These are phyloP conservation scores for Yoshiicerus persimilis DNA, from an alignment of 1,140 invertebrate genomes.

Conservation along the genomic window DNA sequence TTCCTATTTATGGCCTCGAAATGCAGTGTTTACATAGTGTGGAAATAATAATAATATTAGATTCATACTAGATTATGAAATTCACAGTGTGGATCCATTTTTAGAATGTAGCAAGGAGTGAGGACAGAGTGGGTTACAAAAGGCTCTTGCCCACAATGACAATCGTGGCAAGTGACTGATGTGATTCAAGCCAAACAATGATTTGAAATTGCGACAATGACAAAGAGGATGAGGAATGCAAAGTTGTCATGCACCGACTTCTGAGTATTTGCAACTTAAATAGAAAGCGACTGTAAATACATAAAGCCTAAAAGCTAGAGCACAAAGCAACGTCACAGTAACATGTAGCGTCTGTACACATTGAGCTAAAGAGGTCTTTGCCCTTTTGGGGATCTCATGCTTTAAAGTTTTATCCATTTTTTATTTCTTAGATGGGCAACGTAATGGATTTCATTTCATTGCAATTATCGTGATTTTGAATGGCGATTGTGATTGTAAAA, in stretches of 20 bases:
- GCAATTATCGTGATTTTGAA: background rate
- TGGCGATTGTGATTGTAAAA: background rate
- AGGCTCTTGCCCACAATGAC: background rate
- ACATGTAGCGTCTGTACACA: background rate
- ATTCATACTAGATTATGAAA: too few species aligned
- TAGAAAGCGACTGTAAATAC: background rate
- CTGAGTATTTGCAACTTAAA: background rate
- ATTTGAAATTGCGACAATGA: slow-evolving; percentile 13
- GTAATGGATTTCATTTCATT: background rate
- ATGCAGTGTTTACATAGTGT: too few species aligned
- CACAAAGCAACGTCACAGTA: background rate
- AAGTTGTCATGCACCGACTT: slow-evolving; percentile 3
- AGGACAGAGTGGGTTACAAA: background rate
- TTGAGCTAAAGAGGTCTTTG: background rate
- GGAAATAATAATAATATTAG: too few species aligned
- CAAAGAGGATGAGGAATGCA: slow-evolving; percentile 10
- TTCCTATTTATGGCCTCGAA: too few species aligned
- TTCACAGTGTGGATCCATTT: too few species aligned
- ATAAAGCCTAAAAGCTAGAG: background rate
- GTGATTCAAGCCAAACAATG: background rate
- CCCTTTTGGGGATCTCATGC: background rate
- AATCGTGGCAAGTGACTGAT: slow-evolving; percentile 12
- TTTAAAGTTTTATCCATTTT: background rate
- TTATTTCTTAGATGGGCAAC: background rate
- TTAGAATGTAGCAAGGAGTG: background rate